Evolutionary conservation across 2,888 invertebrate genomes (phyloP), one percentile per base, ranked within the genome.

Genomic region (Agriopis marginaria): DNA sequence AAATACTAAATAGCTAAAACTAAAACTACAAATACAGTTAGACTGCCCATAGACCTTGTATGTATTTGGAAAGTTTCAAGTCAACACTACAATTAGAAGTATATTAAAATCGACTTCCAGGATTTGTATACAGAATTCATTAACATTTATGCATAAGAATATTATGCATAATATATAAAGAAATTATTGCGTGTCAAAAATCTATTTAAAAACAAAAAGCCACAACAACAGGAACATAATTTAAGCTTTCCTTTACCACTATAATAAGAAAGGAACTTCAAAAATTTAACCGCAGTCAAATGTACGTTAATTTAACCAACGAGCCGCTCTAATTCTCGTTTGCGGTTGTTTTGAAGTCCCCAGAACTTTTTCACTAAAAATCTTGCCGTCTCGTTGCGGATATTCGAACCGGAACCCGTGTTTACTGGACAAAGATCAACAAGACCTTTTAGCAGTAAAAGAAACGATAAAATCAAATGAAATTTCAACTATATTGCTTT

Each of bases 311-410:
- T 70, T 61, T 50, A 62, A 53, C 42, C 63, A 23, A 39, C 42
- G 58, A 59, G 47, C 49, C 44, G 50, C 42, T 17, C 42, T 62
- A 70, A 67, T 56, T 60, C 61, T 5, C 53, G 40, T 53, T 73
- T 70, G 70, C 17, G 68, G 70, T 66, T 64, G 62, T 59, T 73
- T 73, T 68, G 68, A 67, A 67, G 51, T 64, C 49, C 54, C 50
- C 51, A 58, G 56, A 68, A 63, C 60, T 50, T 71, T 71, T 71
- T 68, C 66, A 64, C 44, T 53, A 60, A 51, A 64, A 71, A 66
- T 14, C 53, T 39, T 44, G 56, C 39, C 42, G 42, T 23, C 54
- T 42, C 60, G 14, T 17, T 14, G 12, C 49, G 60, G 58, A 68
- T 63, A 59, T 63, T 68, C 47, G 59, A 63, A 59, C 39, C 63